Conservation (phyloP, 37 sponge, comb jelly and placozoan species). For the Mnemiopsis leidyi region DNA sequence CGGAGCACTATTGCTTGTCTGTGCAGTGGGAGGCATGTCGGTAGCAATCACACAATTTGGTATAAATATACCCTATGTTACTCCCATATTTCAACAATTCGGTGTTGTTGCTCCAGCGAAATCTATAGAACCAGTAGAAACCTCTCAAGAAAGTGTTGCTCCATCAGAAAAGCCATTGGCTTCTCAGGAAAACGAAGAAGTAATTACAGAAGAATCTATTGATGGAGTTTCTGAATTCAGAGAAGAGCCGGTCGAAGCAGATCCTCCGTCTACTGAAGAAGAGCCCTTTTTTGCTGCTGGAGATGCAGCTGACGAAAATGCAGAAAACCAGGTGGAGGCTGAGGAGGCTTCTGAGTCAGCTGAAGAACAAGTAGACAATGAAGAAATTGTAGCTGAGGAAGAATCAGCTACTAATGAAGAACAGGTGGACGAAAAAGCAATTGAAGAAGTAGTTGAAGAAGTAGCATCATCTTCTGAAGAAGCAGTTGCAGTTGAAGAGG, state of each 20-base stretch:
- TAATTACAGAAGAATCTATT: background rate
- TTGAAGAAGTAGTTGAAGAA: background rate
- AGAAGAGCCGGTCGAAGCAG: background rate
- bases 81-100: background rate
- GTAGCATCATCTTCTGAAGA: background rate
- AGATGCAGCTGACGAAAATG: background rate
- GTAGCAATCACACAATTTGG: background rate
- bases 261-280: background rate
- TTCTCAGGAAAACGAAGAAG: background rate
- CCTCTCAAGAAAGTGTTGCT: background rate
- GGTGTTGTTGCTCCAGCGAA: conserved; percentile 16
- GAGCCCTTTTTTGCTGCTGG: background rate
- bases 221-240: background rate
- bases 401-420: background rate
- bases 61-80: conserved; percentile 23
- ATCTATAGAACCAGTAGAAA: background rate
- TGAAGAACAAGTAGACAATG: background rate
- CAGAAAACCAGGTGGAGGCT: background rate
- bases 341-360: background rate
- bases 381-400: background rate
- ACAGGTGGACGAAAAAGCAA: background rate
- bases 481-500: background rate
- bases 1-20: background rate
- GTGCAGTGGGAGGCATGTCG: background rate
- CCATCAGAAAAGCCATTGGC: background rate